Evolutionary conservation across 64 coral and sea anemone genomes (phyloP).

Genomic region (Acropora yongei): DNA sequence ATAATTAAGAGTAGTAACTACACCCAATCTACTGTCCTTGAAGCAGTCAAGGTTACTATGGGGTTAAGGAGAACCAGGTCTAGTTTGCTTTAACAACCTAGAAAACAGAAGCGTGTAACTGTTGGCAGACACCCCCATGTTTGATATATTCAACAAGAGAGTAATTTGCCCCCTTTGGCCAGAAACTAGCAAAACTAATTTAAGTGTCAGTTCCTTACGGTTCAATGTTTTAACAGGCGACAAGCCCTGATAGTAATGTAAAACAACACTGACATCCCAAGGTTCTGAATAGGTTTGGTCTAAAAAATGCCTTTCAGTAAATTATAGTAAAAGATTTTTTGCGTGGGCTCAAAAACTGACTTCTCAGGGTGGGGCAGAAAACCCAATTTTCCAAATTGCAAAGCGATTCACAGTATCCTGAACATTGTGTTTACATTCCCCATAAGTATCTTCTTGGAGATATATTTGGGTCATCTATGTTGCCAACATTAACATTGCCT

Average conservation of each 20-base stretch:
- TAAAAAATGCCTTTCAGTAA: neutral
- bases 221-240: too few species aligned
- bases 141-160: too few species aligned
- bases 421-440: conserved; percentile 17
- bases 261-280: too few species aligned
- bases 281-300: too few species aligned
- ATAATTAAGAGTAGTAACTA: too few species aligned
- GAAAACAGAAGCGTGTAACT: too few species aligned
- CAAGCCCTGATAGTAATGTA: too few species aligned
- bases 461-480: conserved; percentile 19
- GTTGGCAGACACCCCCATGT: too few species aligned
- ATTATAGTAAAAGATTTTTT: neutral
- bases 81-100: too few species aligned
- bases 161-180: too few species aligned
- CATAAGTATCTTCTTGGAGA: conserved; percentile 44
- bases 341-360: conserved; percentile 11
- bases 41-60: neutral
- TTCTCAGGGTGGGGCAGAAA: conserved; percentile 18
- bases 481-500: conserved; percentile 21
- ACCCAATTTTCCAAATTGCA: neutral
- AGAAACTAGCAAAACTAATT: neutral
- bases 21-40: neutral
- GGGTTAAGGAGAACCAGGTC: neutral
- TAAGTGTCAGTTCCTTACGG: too few species aligned
- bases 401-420: neutral